A percentile compares a stretch with the other conserved stretches of the same genome.
Evolutionary conservation across 2,888 invertebrate species (phyloP).

Genomic region (Melanophora roralis): DNA sequence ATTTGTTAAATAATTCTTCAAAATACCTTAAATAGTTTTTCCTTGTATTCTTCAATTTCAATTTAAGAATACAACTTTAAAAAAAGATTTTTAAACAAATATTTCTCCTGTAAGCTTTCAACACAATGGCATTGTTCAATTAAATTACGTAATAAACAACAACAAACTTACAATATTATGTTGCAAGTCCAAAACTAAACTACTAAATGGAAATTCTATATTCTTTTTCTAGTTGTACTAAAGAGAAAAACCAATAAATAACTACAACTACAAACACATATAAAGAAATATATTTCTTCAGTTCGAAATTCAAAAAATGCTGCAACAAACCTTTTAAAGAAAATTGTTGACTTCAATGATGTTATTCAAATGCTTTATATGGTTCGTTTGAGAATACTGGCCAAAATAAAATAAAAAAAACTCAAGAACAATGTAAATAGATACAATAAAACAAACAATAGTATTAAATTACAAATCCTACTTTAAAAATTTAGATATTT

Average conservation of each 20-base stretch:
- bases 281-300: not conserved
- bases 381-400: slow-evolving; percentile 20
- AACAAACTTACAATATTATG: not conserved
- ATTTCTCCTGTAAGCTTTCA: too few relatives aligned
- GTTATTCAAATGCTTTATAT: slow-evolving; percentile 59
- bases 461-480: slow-evolving; percentile 16
- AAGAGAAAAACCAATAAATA: slow-evolving; percentile 14
- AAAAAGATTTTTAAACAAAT: too few relatives aligned
- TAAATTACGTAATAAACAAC: too few relatives aligned
- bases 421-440: not conserved
- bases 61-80: too few relatives aligned
- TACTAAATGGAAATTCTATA: not conserved
- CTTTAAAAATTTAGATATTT: slow-evolving; percentile 44
- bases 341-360: slow-evolving; percentile 25
- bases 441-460: not conserved
- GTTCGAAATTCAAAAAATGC: not conserved
- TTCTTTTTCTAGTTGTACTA: not conserved
- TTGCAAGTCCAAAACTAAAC: not conserved
- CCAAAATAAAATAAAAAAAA: not conserved
- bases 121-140: too few relatives aligned
- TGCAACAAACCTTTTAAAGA: slow-evolving; percentile 23
- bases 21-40: too few relatives aligned
- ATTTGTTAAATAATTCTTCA: too few relatives aligned
- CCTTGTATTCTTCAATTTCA: too few relatives aligned
- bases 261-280: slow-evolving; percentile 7